A percentile compares a stretch with the other conserved stretches of the same genome.
These are phyloP conservation scores for Luidia sarsii DNA, from an alignment of 53 echinoderm and acorn worm genomes.

Conservation along the genomic window DNA sequence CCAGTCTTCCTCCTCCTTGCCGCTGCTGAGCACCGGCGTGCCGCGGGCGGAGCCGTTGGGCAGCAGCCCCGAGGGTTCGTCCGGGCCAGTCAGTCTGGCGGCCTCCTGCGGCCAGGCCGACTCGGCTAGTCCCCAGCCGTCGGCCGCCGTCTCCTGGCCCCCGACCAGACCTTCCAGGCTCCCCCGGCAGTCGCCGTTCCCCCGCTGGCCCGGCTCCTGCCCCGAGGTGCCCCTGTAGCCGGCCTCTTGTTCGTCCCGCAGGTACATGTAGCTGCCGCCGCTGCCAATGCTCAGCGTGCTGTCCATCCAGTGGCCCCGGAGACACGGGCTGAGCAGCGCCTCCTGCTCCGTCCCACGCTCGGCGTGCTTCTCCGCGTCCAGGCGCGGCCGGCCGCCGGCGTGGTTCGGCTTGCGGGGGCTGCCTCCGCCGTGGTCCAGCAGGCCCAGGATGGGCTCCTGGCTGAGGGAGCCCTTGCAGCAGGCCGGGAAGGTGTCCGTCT, in stretches of 20 bases:
- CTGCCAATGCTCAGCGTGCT: neutral
- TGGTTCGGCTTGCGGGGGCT: too few species aligned
- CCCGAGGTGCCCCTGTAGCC: neutral
- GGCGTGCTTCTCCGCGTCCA: neutral
- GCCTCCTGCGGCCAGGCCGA: neutral
- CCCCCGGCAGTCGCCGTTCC: too few species aligned
- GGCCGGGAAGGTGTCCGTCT: neutral
- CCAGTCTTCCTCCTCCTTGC: neutral
- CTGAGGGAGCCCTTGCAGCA: constrained; percentile 2
- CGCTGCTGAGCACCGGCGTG: neutral
- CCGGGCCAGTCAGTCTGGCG: neutral
- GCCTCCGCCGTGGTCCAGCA: neutral
- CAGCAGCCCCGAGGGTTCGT: neutral
- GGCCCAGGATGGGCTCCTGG: constrained; percentile 5
- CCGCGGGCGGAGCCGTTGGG: neutral
- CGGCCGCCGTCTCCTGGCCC: too few species aligned
- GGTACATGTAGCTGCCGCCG: constrained; percentile 14
- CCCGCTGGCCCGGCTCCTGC: too few species aligned
- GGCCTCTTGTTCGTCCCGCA: neutral
- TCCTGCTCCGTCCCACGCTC: constrained; percentile 1
- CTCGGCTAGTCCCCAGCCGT: too few species aligned
- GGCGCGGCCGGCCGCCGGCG: too few species aligned
- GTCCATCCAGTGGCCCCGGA: neutral
- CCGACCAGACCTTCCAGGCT: too few species aligned
- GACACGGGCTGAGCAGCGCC: neutral